Conservation (phyloP, 2,888 invertebrate species). For the Thumatha senex region DNA sequence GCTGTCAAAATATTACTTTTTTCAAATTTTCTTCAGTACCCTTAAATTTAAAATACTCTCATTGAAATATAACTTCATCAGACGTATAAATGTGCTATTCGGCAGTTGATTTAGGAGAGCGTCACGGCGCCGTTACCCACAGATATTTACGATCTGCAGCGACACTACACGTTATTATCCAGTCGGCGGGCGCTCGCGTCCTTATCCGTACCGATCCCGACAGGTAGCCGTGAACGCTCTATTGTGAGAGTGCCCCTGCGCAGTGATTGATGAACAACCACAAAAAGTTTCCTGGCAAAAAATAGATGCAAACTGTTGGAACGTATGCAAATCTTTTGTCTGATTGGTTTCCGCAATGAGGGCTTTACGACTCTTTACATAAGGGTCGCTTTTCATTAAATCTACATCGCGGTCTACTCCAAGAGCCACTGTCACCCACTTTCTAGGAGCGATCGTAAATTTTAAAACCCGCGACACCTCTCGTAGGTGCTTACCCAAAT, state of each 20-base stretch:
- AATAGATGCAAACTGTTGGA: conserved; percentile 24
- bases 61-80: too few species aligned
- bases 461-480: conserved; percentile 12
- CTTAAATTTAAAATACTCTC: too few species aligned
- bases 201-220: conserved; percentile 5
- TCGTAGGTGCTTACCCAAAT: background rate
- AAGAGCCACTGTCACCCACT: conserved; percentile 34
- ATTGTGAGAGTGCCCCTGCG: conserved; percentile 27
- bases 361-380: background rate
- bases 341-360: background rate
- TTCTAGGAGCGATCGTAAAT: conserved; percentile 37
- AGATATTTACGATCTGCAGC: too few species aligned
- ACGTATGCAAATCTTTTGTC: conserved; percentile 49
- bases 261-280: conserved; percentile 41
- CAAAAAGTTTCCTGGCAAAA: conserved; percentile 49
- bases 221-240: conserved; percentile 38
- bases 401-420: too few species aligned
- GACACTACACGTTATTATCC: too few species aligned
- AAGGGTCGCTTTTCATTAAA: background rate
- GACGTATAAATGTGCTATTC: too few species aligned
- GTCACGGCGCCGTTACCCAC: too few species aligned
- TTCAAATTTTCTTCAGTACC: too few species aligned
- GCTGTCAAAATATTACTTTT: too few species aligned
- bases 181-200: background rate
- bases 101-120: too few species aligned